Percentiles rank a stretch among this genome's conserved stretches.
These are phyloP conservation scores for Drosophila truncata DNA, from an alignment of 1,140 invertebrate species.

Conservation along the genomic window DNA sequence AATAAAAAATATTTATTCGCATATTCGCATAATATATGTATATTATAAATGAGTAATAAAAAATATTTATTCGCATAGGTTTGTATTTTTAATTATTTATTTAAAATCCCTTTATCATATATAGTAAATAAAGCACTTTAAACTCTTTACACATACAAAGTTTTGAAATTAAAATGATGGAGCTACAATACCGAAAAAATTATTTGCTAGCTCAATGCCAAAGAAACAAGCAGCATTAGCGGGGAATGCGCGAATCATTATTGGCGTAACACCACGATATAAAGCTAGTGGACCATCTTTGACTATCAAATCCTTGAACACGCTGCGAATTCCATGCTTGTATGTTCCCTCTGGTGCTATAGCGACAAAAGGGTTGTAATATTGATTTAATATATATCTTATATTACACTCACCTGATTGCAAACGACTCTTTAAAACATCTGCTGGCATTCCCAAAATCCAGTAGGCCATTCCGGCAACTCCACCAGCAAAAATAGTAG, in stretches of 20 bases:
- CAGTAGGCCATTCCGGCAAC: constrained; percentile 98
- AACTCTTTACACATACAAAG: neutral
- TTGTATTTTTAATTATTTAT: neutral
- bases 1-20: no score
- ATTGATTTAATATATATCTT: neutral
- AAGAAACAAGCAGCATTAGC: constrained; percentile 97
- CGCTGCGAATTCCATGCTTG: constrained; percentile 94
- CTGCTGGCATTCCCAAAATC: constrained; percentile 98
- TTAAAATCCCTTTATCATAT: neutral
- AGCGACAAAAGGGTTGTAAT: constrained; percentile 23
- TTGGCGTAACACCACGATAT: constrained; percentile 94
- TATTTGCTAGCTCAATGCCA: constrained; percentile 86
- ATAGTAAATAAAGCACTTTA: neutral
- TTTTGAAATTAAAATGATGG: constrained; percentile 56
- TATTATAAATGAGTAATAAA: no score
- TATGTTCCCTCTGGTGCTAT: constrained; percentile 95
- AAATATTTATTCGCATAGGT: no score
- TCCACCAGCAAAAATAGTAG: constrained; percentile 97
- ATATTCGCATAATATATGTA: no score
- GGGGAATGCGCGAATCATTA: constrained; percentile 96
- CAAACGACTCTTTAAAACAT: constrained; percentile 98
- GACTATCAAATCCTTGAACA: constrained; percentile 92
- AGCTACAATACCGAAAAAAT: constrained; percentile 61
- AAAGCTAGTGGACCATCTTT: constrained; percentile 93
- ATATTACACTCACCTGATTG: constrained; percentile 91